Base-by-base conservation (phyloP, 2,888 invertebrate species). In the Aphodius granarius region DNA sequence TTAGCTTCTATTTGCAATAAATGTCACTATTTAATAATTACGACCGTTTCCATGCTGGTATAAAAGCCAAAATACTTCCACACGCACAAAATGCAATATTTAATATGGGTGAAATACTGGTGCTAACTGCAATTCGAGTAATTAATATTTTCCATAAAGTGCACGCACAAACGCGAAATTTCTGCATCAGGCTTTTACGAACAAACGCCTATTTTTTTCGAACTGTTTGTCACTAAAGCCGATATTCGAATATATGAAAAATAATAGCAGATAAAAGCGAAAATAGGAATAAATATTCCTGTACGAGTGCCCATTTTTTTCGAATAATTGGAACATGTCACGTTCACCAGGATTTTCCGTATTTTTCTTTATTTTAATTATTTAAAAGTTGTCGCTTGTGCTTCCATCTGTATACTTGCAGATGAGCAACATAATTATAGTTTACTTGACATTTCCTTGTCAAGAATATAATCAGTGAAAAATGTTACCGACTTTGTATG, bases 401-500 rank as follows among this genome's bases (percentile, higher is more conserved):
- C n/a, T n/a, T n/a, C n/a, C n/a, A n/a, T n/a, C n/a, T n/a, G n/a
- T n/a, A n/a, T n/a, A n/a, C n/a, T n/a, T n/a, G n/a, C n/a, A n/a
- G n/a, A n/a, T n/a, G n/a, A n/a, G n/a, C n/a, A n/a, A n/a, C n/a
- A n/a, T n/a, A n/a, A n/a, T n/a, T n/a, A n/a, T n/a, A n/a, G n/a
- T n/a, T 9, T 43, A 43, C 13, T 43, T 43, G 43, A 43, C 43
- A 43, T 43, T 43, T 2, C 1, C 43, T 43, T 43, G 43, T 43
- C 43, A 43, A 43, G 4, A 9, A 43, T 13, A 2, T 13, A 43
- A 6, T 43, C 1, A 1, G 9, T 13, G n/a, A 65, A 66, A 20
- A 68, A 68, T 68, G 68, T 21, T 68, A 20, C 68, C 68, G 5
- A n/a, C 68, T 15, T 18, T 68, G 22, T 68, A 68, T n/a, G 68